Evolutionary conservation across 2,797 vertebrate genomes (phyloP).

Genomic region (Tauraco hartlaubi): DNA sequence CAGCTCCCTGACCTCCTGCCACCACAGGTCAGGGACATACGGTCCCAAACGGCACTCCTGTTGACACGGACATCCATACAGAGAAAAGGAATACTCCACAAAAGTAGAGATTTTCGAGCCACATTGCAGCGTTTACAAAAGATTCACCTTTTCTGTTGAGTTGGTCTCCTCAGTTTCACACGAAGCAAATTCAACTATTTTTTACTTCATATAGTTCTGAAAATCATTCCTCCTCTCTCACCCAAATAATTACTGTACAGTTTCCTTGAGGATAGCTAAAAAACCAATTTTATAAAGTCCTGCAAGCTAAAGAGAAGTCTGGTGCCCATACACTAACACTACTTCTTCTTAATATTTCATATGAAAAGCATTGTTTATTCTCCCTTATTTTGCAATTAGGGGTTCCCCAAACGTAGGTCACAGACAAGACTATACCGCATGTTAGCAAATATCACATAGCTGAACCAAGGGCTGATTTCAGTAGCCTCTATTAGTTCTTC

Average conservation of each 20-base stretch:
- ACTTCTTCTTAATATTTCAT: neutral
- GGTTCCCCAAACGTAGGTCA: neutral
- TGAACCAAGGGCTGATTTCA: neutral
- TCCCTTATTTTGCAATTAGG: neutral
- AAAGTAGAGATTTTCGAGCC: neutral
- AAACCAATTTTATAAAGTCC: neutral
- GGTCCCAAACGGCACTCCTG: rapidly evolving
- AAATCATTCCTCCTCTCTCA: neutral
- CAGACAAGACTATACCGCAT: neutral
- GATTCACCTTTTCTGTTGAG: neutral
- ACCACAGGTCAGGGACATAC: rapidly evolving
- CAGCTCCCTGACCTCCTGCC: neutral
- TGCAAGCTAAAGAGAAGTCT: neutral
- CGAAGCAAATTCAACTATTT: neutral
- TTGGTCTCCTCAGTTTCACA: neutral
- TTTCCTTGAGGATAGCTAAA: neutral
- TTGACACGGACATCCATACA: rapidly evolving
- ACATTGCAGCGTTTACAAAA: neutral
- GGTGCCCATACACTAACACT: neutral
- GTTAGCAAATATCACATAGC: neutral
- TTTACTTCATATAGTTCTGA: neutral
- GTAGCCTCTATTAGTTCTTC: neutral
- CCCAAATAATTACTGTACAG: neutral
- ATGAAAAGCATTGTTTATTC: neutral
- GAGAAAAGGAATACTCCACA: neutral